Evolutionary conservation across 1,140 invertebrate genomes (phyloP), one percentile per base, ranked within the genome.

Genomic region (Diabrotica undecimpunctata): DNA sequence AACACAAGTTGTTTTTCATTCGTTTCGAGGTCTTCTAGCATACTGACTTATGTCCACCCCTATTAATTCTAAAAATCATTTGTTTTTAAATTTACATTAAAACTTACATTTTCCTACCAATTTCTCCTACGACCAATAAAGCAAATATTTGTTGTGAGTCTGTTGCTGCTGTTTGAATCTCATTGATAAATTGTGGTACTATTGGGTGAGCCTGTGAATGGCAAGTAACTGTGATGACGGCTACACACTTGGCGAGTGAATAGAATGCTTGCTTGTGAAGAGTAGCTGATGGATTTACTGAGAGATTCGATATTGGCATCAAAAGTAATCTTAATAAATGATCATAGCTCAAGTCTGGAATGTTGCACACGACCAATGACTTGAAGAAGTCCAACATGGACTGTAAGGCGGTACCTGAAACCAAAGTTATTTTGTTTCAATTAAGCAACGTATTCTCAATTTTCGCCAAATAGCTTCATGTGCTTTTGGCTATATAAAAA

Each of bases 241-340:
- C 95, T 51, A 97, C 93, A 81, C 95, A 98, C 79, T 97, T 97
- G 0, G 96, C 96, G 66, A 97, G 86, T 7, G 93, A 95, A 79
- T 94, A 91, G 79, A 91, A 95, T 35, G 93, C 94, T 84, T 93
- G 86, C 62, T 87, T 87, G 62, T 87, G 85, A 58, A 87, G 83
- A 25, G 59, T 68, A n/a, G 64, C 41, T n/a, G 66, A 54, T 61
- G 71, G 70, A 51, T 65, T 66, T 7, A 53, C 59, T 7, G 62
- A 25, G 25, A 71, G 59, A 7, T 65, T 68, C n/a, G 61, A 65
- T 51, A 74, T 71, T 10, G 75, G 77, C 14, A 75, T 66, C 13
- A 87, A 84, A 9, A 95, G 79, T 81, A 91, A 83, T 11, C 84
- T 82, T 10, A 97, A 79, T 13, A 98, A 80, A 67, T 94, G 89